Percentiles rank a stretch among this genome's conserved stretches.
Conservation (phyloP, 2,113 vertebrate species). For the Odocoileus virginianus region DNA sequence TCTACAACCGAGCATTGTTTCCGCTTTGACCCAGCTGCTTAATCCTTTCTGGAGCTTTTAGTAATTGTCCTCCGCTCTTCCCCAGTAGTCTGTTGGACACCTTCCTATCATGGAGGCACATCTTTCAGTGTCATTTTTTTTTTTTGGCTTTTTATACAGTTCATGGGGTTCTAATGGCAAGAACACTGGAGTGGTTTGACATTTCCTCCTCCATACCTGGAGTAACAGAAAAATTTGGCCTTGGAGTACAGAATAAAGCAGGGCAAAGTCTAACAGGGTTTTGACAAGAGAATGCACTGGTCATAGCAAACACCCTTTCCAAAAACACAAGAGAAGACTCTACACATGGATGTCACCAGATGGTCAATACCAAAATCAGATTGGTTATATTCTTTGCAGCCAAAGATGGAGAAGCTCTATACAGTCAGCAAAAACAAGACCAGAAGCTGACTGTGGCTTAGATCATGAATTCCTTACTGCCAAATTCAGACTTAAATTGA, state of each 20-base stretch:
- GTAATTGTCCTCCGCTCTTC: neutral
- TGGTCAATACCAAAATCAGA: neutral
- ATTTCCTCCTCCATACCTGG: neutral
- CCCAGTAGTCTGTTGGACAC: neutral
- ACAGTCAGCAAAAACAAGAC: neutral
- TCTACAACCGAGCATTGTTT: neutral
- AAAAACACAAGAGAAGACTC: neutral
- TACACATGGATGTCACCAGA: neutral
- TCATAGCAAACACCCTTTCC: neutral
- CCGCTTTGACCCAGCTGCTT: neutral
- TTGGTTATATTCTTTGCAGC: neutral
- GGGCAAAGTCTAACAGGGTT: neutral
- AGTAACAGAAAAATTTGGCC: neutral
- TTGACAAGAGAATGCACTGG: neutral
- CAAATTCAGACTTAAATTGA: neutral
- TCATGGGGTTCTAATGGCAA: neutral
- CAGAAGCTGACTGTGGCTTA: neutral
- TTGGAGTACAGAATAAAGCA: neutral
- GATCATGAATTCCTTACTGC: neutral
- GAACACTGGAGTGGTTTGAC: neutral
- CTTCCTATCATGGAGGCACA: neutral
- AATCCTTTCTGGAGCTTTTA: neutral
- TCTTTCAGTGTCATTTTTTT: neutral
- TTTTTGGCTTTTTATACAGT: neutral
- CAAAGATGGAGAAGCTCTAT: neutral